Conservation (phyloP, 2,888 invertebrate genomes). For the Drosophila eohydei region DNA sequence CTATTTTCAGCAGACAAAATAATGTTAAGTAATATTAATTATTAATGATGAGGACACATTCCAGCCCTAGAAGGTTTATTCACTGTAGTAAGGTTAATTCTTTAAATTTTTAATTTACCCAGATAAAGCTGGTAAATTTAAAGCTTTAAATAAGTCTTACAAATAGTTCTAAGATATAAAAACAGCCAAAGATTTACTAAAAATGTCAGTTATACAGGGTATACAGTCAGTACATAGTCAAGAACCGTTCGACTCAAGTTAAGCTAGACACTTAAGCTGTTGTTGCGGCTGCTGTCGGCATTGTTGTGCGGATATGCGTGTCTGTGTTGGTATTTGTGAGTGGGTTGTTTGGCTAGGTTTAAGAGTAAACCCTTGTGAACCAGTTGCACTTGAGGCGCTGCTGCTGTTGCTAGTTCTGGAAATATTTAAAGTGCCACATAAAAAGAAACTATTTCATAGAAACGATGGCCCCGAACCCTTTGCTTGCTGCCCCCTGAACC, state of each 20-base stretch:
- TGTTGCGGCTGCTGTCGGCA: constrained; percentile 53
- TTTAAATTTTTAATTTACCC: not conserved
- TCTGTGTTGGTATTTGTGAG: constrained; percentile 18
- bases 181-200: not conserved
- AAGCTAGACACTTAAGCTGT: constrained; percentile 23
- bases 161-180: no score
- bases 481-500: not conserved
- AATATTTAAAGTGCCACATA: constrained; percentile 58
- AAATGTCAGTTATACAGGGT: constrained; percentile 11
- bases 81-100: no score
- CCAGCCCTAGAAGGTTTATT: no score
- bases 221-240: constrained; percentile 12
- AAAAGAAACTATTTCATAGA: constrained; percentile 63
- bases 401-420: constrained; percentile 32
- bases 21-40: not conserved
- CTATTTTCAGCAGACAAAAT: not conserved
- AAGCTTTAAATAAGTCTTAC: no score
- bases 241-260: not conserved
- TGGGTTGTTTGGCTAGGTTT: constrained; percentile 39
- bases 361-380: constrained; percentile 67
- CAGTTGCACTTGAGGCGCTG: constrained; percentile 74
- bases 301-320: constrained; percentile 29
- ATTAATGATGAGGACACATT: not conserved
- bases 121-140: no score
- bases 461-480: constrained; percentile 15